These are phyloP conservation scores for Parapsyche elsis DNA, from an alignment of 1,140 invertebrate genomes.

Conservation along the genomic window DNA sequence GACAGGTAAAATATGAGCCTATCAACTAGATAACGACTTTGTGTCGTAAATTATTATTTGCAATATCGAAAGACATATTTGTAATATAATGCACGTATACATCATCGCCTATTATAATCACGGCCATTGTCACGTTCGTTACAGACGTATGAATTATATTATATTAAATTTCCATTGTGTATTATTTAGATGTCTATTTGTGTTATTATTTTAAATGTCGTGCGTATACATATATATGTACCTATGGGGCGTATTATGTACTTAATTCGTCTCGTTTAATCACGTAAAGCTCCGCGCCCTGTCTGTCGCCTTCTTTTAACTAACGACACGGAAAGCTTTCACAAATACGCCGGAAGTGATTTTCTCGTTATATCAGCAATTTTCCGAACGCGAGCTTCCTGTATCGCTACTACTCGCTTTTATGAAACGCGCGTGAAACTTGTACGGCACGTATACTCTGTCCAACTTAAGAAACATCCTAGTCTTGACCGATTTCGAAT, in stretches of 20 bases:
- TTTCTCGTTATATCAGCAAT: slow-evolving; percentile 38
- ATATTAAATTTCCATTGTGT: too few relatives aligned
- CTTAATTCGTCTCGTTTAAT: slow-evolving; percentile 21
- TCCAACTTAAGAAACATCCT: too few relatives aligned
- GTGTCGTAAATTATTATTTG: slow-evolving; percentile 14
- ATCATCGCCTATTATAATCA: slow-evolving; percentile 9
- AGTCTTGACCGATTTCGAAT: too few relatives aligned
- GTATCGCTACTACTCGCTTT: background rate
- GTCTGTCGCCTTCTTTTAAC: slow-evolving; percentile 1
- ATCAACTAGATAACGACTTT: background rate
- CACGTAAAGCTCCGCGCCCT: slow-evolving; percentile 31
- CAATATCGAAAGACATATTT: background rate
- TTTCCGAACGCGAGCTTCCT: slow-evolving; percentile 30
- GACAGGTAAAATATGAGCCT: slow-evolving; percentile 19
- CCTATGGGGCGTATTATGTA: background rate
- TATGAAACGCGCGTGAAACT: background rate
- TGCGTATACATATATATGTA: background rate
- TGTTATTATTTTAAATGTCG: too few relatives aligned
- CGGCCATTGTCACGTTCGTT: background rate
- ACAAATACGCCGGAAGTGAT: slow-evolving; percentile 40
- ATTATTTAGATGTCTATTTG: too few relatives aligned
- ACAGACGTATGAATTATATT: background rate
- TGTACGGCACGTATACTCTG: background rate
- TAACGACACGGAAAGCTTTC: slow-evolving; percentile 41
- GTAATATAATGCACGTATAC: background rate